phyloP scores from a whole-genome alignment of 2,113 vertebrate species.

The Silurus meridionalis region DNA sequence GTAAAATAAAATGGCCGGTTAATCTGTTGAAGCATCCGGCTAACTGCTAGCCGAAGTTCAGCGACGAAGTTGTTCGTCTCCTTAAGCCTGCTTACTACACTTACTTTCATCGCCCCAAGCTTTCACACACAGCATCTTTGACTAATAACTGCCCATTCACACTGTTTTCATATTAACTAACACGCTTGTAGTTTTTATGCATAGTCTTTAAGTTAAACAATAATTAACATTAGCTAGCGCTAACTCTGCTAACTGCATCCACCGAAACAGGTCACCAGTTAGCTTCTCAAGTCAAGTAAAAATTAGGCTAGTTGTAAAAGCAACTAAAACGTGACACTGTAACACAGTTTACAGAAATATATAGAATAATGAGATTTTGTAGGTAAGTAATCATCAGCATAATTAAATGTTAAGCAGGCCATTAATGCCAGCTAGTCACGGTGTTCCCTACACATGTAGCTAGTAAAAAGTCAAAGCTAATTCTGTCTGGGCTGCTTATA shows the following conservation, averaged over 20 bases:
- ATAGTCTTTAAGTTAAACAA: neutral
- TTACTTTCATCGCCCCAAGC: neutral
- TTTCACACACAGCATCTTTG: neutral
- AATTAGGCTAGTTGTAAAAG: neutral
- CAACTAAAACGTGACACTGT: neutral
- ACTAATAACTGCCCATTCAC: neutral
- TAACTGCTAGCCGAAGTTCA: conserved; percentile 46
- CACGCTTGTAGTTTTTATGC: no score
- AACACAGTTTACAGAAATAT: no score
- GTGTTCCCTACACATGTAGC: neutral
- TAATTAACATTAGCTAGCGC: conserved; percentile 10
- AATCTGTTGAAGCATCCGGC: conserved; percentile 11
- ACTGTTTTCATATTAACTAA: neutral
- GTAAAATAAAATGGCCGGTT: conserved; percentile 12
- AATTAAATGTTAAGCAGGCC: neutral
- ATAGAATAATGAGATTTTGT: neutral
- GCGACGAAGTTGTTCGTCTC: neutral
- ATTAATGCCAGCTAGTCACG: neutral
- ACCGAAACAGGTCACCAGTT: neutral
- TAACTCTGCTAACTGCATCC: neutral
- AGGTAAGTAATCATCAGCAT: neutral
- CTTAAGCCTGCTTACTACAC: neutral
- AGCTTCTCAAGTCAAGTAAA: neutral
- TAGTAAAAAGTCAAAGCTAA: neutral
- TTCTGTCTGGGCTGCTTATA: neutral